phyloP scores from a whole-genome alignment of 2,888 invertebrate species.

The Myathropa florea region DNA sequence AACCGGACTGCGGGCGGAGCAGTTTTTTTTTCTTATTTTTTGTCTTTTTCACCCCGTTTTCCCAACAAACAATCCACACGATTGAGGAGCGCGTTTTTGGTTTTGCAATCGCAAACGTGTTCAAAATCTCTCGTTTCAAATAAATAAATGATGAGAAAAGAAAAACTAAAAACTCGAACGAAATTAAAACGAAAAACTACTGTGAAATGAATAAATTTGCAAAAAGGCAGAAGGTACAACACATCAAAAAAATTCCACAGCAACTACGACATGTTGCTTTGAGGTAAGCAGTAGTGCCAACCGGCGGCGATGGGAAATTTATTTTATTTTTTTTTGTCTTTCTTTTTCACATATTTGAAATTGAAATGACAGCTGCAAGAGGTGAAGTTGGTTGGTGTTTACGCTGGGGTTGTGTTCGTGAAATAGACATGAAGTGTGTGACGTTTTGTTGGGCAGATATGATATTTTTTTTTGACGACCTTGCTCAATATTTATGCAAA shows the following conservation, averaged over 20 bases:
- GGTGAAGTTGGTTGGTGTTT: slow-evolving; percentile 37
- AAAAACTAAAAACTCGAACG: slow-evolving; percentile 23
- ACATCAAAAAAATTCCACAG: slow-evolving; percentile 70
- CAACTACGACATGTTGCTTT: slow-evolving; percentile 70
- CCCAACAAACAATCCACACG: slow-evolving; percentile 41
- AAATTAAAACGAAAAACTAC: slow-evolving; percentile 55
- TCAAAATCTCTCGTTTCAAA: neutral
- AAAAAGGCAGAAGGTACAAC: slow-evolving; percentile 66
- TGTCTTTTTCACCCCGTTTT: neutral
- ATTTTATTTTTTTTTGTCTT: slow-evolving; percentile 7
- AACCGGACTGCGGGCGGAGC: slow-evolving; percentile 68
- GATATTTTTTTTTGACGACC: no score
- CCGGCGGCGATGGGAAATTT: slow-evolving; percentile 15
- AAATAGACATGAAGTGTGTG: no score
- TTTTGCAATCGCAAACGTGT: neutral
- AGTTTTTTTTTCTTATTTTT: slow-evolving; percentile 31
- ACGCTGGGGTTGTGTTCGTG: slow-evolving; percentile 10
- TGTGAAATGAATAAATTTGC: slow-evolving; percentile 60
- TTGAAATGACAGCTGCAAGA: slow-evolving; percentile 22
- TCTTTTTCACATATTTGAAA: slow-evolving; percentile 11
- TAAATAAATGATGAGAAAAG: neutral
- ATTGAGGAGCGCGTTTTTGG: slow-evolving; percentile 8
- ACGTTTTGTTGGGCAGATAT: no score
- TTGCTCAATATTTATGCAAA: no score
- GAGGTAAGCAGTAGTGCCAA: slow-evolving; percentile 63